Evolutionary conservation across 2,888 invertebrate genomes (phyloP), one percentile per base, ranked within the genome.

Genomic region (Punctoribates punctum): DNA sequence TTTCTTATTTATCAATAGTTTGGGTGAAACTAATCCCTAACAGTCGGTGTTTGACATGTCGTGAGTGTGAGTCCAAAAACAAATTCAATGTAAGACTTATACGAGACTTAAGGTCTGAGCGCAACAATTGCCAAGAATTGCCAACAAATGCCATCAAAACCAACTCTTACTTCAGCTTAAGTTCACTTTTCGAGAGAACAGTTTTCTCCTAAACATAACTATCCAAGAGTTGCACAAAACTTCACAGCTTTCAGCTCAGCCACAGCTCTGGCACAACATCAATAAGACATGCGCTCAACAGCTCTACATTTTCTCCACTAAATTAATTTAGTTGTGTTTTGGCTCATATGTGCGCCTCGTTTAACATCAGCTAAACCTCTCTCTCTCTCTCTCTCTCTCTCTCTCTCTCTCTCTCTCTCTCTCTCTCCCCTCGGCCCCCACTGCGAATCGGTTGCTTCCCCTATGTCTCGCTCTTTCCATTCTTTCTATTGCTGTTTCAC

Each of bases 101-200:
- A 25, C 17, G 23, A 57, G 23, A 23, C 57, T 57, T 57, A 57
- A 57, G 57, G 4, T 29, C 2, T 65, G 29, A 34, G 65, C 65
- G 65, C 65, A 65, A 65, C 65, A 65, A 65, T 65, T 65, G 65
- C 65, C 65, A 65, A n/a, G n/a, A n/a, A n/a, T n/a, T n/a, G n/a
- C n/a, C n/a, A n/a, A n/a, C n/a, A n/a, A n/a, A n/a, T n/a, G n/a
- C n/a, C 65, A 65, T 65, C 29, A 60, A 60, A 23, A 48, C 15
- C 9, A 25, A 54, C 23, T 60, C 60, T 60, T 6, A 60, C 25
- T 60, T 25, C 20, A 60, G 60, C 60, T 60, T 54, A 17, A 60
- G 15, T 60, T 60, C 25, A 60, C 60, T 60, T 60, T 60, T 25
- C 9, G 23, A 3, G 23, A 8, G 3, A 23, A 60, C 60, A 60